Evolutionary conservation across 2,888 invertebrate species (phyloP).

Genomic region (Drosophila peninsularis): DNA sequence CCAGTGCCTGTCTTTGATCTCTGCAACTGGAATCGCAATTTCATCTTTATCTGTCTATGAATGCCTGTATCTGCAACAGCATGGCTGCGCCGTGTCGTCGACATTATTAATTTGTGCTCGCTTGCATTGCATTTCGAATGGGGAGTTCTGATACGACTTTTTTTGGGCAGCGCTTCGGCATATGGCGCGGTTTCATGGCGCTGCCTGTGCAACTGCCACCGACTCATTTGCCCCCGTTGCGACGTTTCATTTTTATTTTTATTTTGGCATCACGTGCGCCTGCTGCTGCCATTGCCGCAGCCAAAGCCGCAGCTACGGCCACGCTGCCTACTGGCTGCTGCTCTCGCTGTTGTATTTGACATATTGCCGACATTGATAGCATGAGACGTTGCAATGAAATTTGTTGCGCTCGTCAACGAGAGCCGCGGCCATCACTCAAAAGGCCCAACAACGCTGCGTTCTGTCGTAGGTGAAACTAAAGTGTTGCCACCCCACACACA

Average conservation of each 20-base stretch:
- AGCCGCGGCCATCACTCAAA: slow-evolving; percentile 63
- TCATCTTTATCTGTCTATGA: slow-evolving; percentile 13
- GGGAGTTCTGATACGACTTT: slow-evolving; percentile 64
- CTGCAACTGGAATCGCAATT: slow-evolving; percentile 20
- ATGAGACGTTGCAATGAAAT: slow-evolving; percentile 78
- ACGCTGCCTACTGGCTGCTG: slow-evolving; percentile 17
- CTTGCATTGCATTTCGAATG: slow-evolving; percentile 56
- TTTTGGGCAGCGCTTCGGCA: slow-evolving; percentile 45
- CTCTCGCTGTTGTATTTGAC: slow-evolving; percentile 61
- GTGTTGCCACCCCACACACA: slow-evolving; percentile 25
- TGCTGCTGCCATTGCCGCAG: slow-evolving; percentile 26
- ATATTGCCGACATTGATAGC: slow-evolving; percentile 77
- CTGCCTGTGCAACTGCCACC: slow-evolving; percentile 29
- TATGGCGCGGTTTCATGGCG: slow-evolving; percentile 42
- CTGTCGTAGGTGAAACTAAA: slow-evolving; percentile 21
- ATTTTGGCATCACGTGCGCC: slow-evolving; percentile 70
- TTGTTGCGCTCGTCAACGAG: slow-evolving; percentile 77
- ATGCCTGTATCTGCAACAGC: slow-evolving; percentile 4
- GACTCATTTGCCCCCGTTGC: slow-evolving; percentile 29
- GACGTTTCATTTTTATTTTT: slow-evolving; percentile 38
- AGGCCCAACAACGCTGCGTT: slow-evolving; percentile 30
- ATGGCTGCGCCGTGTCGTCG: slow-evolving; percentile 51
- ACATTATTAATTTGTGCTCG: slow-evolving; percentile 75
- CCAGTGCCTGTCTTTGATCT: slow-evolving; percentile 59
- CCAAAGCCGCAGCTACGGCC: slow-evolving; percentile 38